These are phyloP conservation scores for Rhipidura dahli DNA, from an alignment of 2,113 vertebrate genomes.

Conservation along the genomic window DNA sequence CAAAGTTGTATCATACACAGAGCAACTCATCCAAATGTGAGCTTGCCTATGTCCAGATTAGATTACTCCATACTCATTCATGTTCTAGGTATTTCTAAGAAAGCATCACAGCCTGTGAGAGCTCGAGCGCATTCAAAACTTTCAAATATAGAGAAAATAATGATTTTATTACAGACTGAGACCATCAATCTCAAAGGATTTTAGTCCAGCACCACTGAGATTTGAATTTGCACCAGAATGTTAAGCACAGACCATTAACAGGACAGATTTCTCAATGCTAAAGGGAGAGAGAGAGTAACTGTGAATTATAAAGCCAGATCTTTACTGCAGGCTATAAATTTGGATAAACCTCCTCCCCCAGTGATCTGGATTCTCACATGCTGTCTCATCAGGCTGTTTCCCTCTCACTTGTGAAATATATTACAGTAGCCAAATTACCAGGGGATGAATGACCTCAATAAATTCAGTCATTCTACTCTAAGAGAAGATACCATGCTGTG, in stretches of 20 bases:
- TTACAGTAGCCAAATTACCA: constrained; percentile 53
- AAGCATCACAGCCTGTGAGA: not conserved
- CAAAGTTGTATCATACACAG: not conserved
- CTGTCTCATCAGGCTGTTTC: constrained; percentile 17
- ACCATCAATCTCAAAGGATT: not conserved
- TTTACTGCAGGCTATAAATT: constrained; percentile 13
- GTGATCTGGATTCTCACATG: constrained; percentile 35
- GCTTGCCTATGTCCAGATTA: not conserved
- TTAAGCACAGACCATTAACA: not conserved
- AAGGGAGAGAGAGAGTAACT: not conserved
- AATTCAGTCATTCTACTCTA: constrained; percentile 39
- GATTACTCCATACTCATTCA: not conserved
- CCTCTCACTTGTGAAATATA: constrained; percentile 53
- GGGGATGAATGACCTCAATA: constrained; percentile 50
- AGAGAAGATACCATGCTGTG: constrained; percentile 40
- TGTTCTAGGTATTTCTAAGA: not conserved
- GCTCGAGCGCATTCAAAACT: not conserved
- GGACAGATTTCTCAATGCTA: not conserved
- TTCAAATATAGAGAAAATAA: not conserved
- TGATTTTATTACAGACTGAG: not conserved
- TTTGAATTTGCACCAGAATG: not conserved
- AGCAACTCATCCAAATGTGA: not conserved
- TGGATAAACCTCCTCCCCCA: not conserved
- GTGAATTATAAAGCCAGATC: constrained; percentile 42
- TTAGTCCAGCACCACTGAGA: not conserved